phyloP scores from a whole-genome alignment of 2,113 vertebrate species.

The Poecilia latipinna region DNA sequence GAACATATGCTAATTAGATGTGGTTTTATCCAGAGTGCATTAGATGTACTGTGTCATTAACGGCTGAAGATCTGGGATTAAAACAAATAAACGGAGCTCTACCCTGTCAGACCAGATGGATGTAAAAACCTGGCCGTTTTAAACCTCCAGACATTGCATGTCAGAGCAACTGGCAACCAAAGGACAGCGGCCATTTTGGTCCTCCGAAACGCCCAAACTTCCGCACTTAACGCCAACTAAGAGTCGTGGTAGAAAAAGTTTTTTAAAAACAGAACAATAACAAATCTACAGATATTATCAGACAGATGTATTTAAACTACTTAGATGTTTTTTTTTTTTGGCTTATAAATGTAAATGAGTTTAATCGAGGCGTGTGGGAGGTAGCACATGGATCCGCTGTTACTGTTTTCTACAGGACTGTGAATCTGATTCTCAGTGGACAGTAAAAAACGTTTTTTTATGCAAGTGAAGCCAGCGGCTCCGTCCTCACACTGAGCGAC shows the following conservation, averaged over 20 bases:
- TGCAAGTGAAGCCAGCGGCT: constrained; percentile 68
- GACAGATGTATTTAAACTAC: constrained; percentile 73
- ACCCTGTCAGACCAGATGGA: constrained; percentile 68
- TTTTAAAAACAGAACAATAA: constrained; percentile 61
- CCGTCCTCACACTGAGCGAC: constrained; percentile 33
- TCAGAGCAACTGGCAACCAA: constrained; percentile 68
- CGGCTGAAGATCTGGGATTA: too few relatives aligned
- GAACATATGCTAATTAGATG: background rate
- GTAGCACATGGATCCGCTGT: constrained; percentile 63
- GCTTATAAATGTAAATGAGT: constrained; percentile 38
- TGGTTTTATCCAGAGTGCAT: constrained; percentile 4
- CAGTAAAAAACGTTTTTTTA: constrained; percentile 50
- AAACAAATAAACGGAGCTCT: constrained; percentile 7
- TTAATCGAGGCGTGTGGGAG: constrained; percentile 19
- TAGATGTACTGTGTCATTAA: constrained; percentile 1
- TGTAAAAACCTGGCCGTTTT: constrained; percentile 47
- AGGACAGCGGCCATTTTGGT: constrained; percentile 53
- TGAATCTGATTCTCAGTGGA: constrained; percentile 72
- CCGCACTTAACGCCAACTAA: constrained; percentile 65
- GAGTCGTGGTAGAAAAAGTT: constrained; percentile 14
- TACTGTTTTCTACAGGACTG: constrained; percentile 70
- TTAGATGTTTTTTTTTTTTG: constrained; percentile 55
- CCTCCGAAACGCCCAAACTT: constrained; percentile 54
- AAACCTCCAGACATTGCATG: constrained; percentile 27
- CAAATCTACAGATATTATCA: constrained; percentile 62